A percentile compares a stretch with the other conserved stretches of the same genome.
These are phyloP conservation scores for Habrosyne pyritoides DNA, from an alignment of 2,888 invertebrate species.

Conservation along the genomic window DNA sequence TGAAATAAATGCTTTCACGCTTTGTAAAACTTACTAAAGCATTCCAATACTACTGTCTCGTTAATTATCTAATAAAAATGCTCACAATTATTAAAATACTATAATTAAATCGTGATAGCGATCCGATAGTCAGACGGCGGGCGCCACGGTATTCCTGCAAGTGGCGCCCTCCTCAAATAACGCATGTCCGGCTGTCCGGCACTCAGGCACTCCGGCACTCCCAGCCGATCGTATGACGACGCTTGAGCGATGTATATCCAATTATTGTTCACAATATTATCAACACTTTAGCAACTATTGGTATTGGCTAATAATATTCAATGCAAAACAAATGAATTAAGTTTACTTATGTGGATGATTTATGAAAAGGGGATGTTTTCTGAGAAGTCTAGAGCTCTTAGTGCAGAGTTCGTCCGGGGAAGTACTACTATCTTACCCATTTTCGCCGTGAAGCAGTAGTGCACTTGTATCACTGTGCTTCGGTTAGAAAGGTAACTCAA, in stretches of 20 bases:
- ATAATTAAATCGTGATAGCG: conserved; percentile 7
- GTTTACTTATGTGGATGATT: no score
- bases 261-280: conserved; percentile 37
- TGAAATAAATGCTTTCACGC: no score
- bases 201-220: conserved; percentile 27
- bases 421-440: no score
- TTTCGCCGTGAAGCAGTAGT: no score
- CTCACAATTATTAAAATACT: background rate
- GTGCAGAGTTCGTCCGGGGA: no score
- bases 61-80: background rate
- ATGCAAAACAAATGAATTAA: no score
- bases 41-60: background rate
- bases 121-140: conserved; percentile 30
- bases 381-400: no score
- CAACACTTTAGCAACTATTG: conserved; percentile 6
- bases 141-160: conserved; percentile 28
- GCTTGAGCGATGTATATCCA: conserved; percentile 30
- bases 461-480: no score
- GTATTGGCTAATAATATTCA: background rate
- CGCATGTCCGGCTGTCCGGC: conserved; percentile 40
- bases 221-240: conserved; percentile 13
- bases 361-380: no score
- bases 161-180: conserved; percentile 48
- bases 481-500: no score
- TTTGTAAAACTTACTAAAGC: background rate